Evolutionary conservation across 1,140 invertebrate species (phyloP), one percentile per base, ranked within the genome.

Genomic region (Zaprionus ornatus): DNA sequence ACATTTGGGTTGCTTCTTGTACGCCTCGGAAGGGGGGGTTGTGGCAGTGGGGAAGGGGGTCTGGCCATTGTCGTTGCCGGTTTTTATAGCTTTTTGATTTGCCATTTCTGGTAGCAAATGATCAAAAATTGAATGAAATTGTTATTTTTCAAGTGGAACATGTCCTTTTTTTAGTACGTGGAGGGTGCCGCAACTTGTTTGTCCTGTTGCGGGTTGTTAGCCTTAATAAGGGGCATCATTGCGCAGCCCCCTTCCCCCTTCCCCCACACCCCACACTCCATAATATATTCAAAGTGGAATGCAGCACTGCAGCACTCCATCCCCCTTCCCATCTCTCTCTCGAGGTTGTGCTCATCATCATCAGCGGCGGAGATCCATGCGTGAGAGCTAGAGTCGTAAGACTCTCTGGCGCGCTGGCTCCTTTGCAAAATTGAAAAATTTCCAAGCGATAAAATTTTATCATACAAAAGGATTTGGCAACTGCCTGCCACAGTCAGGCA

Each of bases 121-220:
- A 90, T 90, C 85, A 90, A 90, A 90, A 90, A 90, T 90, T 90
- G 85, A 90, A 90, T 90, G 79, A 90, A 90, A 90, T 90, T 90
- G 85, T 90, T 90, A 90, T 90, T 85, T 74, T 85, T 90, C 85
- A 85, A 90, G 85, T 90, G 85, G 85, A 90, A 90, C 85, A 90
- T 90, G 85, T 90, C 85, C 85, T 79, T 85, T 77, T 77, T 83
- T 55, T 54, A 66, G 72, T 80, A 57, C 65, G 32, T 19, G 42
- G 29, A 42, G 67, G 40, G 54, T 65, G 12, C 12, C 25, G 15
- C 27, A 60, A 60, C 66, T 63, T 75, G 71, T 75, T 74, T 83
- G 74, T 80, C 60, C 82, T 83, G 84, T 88, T 87, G 84, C 84
- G 85, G 85, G 81, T 85, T 90, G 85, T 88, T 90, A 90, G 59